phyloP scores from a whole-genome alignment of 2,888 invertebrate species.

The Agapostemon virescens region DNA sequence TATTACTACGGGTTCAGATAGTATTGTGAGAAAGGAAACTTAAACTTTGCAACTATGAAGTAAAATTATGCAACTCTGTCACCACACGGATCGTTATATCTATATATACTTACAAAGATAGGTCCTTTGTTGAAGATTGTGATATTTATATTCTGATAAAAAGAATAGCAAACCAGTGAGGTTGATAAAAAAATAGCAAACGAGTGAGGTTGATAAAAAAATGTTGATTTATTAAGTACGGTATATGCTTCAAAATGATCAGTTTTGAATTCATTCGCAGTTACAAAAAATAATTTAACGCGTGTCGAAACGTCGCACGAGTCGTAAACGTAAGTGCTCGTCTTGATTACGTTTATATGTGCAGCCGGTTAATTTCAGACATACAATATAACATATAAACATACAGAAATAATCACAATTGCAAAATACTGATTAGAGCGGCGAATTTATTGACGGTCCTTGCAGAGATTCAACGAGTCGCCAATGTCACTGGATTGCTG shows the following conservation, averaged over 20 bases:
- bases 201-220: constrained; percentile 6
- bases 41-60: neutral
- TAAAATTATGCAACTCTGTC: constrained; percentile 34
- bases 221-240: constrained; percentile 43
- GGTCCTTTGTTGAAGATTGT: neutral
- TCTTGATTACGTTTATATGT: constrained; percentile 28
- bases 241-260: constrained; percentile 9
- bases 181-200: neutral
- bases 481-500: constrained; percentile 70
- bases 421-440: constrained; percentile 46
- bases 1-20: neutral
- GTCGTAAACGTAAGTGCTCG: constrained; percentile 33
- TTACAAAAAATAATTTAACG: constrained; percentile 44
- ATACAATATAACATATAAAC: constrained; percentile 26
- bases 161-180: neutral
- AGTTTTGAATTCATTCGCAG: neutral
- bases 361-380: constrained; percentile 33
- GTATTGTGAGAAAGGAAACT: neutral
- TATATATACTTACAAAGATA: neutral
- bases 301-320: neutral
- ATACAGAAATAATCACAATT: constrained; percentile 48
- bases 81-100: neutral
- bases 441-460: constrained; percentile 71
- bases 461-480: constrained; percentile 77
- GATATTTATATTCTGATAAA: neutral